Evolutionary conservation across 2,888 invertebrate genomes (phyloP).

Genomic region (Diloba caeruleocephala): DNA sequence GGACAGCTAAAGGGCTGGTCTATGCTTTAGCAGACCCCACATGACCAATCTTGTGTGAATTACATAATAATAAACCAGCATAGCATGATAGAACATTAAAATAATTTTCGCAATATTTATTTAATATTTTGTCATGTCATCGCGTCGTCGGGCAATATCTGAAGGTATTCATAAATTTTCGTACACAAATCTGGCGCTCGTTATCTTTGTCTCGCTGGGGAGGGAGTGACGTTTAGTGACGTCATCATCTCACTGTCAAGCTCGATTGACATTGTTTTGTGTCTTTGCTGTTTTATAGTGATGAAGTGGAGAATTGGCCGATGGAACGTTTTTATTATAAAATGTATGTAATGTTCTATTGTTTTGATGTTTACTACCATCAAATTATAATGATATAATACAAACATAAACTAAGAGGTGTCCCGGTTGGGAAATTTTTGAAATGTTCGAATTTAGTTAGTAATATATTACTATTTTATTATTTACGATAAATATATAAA

Average conservation of each 20-base stretch:
- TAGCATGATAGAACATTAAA: slow-evolving; percentile 28
- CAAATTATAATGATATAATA: too few relatives aligned
- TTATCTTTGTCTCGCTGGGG: slow-evolving; percentile 68
- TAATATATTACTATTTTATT: too few relatives aligned
- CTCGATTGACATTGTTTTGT: slow-evolving; percentile 72
- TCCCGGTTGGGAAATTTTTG: too few relatives aligned
- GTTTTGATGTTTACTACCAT: too few relatives aligned
- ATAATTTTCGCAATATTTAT: slow-evolving; percentile 51
- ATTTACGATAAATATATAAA: too few relatives aligned
- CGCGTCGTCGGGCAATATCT: slow-evolving; percentile 53
- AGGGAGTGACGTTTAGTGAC: slow-evolving; percentile 72
- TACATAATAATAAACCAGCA: neutral
- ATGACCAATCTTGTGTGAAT: too few relatives aligned
- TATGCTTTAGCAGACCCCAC: too few relatives aligned
- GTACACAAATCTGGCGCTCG: slow-evolving; percentile 74
- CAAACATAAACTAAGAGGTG: too few relatives aligned
- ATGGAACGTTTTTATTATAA: too few relatives aligned
- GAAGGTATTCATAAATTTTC: slow-evolving; percentile 67
- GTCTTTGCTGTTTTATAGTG: slow-evolving; percentile 33
- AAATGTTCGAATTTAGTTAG: too few relatives aligned
- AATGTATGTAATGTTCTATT: too few relatives aligned
- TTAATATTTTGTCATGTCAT: slow-evolving; percentile 52
- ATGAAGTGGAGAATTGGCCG: slow-evolving; percentile 9
- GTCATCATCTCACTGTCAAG: slow-evolving; percentile 74
- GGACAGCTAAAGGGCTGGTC: too few relatives aligned